These are phyloP conservation scores for Microtus californicus DNA, from an alignment of 2,797 vertebrate genomes.

Conservation along the genomic window DNA sequence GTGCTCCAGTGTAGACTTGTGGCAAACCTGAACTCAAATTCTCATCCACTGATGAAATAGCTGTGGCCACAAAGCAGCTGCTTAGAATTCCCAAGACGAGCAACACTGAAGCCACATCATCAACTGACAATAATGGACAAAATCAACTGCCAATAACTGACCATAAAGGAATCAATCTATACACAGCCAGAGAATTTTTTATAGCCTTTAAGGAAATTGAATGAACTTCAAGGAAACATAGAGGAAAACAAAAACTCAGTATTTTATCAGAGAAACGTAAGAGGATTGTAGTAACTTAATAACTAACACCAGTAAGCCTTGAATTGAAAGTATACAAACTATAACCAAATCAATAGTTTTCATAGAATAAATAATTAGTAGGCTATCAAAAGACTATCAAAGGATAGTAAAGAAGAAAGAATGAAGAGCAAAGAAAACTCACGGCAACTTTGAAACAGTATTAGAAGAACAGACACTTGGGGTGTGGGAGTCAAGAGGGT, in stretches of 20 bases:
- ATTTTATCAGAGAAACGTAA: not conserved
- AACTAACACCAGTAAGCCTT: not conserved
- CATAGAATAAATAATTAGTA: not conserved
- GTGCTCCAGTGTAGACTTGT: not conserved
- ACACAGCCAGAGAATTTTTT: not conserved
- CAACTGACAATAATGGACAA: not conserved
- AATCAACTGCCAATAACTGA: not conserved
- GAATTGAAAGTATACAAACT: not conserved
- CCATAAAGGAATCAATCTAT: not conserved
- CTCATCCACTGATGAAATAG: not conserved
- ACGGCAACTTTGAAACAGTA: not conserved
- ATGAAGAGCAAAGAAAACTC: not conserved
- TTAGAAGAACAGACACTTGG: not conserved
- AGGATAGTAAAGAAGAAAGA: not conserved
- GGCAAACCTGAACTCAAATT: not conserved
- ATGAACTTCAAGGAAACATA: not conserved
- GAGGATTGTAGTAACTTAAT: not conserved
- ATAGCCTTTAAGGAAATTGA: not conserved
- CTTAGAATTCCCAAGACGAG: not conserved
- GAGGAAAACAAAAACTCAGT: not conserved
- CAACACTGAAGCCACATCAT: not conserved
- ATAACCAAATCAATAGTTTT: not conserved
- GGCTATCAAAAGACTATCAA: not conserved
- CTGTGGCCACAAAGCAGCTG: not conserved
- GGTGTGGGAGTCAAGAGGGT: not conserved